Evolutionary conservation across 2,113 vertebrate genomes (phyloP).

Genomic region (Indicator indicator): DNA sequence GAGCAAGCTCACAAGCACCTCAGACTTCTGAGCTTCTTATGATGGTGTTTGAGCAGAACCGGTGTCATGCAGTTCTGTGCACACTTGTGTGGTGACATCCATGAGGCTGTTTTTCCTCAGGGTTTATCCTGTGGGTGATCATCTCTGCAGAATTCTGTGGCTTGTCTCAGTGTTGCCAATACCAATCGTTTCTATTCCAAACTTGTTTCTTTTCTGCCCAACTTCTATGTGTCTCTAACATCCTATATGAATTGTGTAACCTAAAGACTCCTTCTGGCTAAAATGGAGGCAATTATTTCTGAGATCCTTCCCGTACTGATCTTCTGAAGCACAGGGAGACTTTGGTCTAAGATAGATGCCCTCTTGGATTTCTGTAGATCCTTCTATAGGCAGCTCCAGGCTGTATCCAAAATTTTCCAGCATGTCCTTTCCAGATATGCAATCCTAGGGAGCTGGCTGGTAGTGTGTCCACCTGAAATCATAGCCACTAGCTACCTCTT

Average conservation of each 20-base stretch:
- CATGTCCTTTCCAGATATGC: neutral
- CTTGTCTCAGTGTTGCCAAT: neutral
- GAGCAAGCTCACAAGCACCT: fast-evolving
- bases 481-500: neutral
- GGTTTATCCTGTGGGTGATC: neutral
- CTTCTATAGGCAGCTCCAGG: neutral
- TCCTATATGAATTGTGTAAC: neutral
- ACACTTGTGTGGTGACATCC: neutral
- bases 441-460: neutral
- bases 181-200: neutral
- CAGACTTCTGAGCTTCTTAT: neutral
- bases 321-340: neutral
- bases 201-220: neutral
- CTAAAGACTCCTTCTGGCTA: neutral
- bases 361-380: neutral
- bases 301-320: neutral
- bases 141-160: neutral
- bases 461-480: neutral
- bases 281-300: neutral
- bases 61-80: neutral
- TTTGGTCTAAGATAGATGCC: neutral
- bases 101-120: neutral
- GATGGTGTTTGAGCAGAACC: neutral
- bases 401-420: neutral
- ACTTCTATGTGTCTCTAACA: neutral